phyloP scores from a whole-genome alignment of 2,888 invertebrate genomes.

The Myathropa florea region DNA sequence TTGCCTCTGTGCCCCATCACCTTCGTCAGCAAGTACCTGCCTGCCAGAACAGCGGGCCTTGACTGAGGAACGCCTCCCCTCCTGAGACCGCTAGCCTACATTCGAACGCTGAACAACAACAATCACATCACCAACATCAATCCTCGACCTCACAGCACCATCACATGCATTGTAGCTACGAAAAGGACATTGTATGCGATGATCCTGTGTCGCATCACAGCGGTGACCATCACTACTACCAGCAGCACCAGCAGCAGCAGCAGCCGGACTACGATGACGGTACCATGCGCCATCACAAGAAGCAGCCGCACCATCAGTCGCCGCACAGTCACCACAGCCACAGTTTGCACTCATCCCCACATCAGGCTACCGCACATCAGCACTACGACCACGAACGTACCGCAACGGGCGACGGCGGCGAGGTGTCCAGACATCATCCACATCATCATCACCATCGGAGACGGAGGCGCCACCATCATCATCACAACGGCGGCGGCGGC shows the following conservation, averaged over 20 bases:
- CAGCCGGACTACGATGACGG: constrained; percentile 62
- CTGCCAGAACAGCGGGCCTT: constrained; percentile 82
- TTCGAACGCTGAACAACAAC: constrained; percentile 75
- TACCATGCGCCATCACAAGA: constrained; percentile 68
- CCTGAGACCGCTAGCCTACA: constrained; percentile 81
- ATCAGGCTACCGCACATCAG: constrained; percentile 72
- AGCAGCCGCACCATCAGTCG: constrained; percentile 76
- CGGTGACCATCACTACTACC: constrained; percentile 73
- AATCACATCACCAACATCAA: constrained; percentile 74
- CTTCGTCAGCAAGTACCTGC: constrained; percentile 82
- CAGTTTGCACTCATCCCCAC: constrained; percentile 74
- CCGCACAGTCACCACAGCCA: constrained; percentile 77
- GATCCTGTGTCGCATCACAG: constrained; percentile 76
- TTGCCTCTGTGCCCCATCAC: constrained; percentile 84
- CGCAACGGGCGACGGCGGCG: constrained; percentile 53
- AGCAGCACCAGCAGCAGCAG: constrained; percentile 73
- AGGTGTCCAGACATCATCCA: constrained; percentile 59
- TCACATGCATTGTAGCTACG: constrained; percentile 80
- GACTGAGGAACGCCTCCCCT: constrained; percentile 87
- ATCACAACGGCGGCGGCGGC: constrained; percentile 70
- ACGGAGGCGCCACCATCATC: constrained; percentile 73
- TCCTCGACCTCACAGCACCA: constrained; percentile 74
- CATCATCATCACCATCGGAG: constrained; percentile 71
- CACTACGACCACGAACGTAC: constrained; percentile 72
- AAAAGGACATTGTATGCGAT: constrained; percentile 80